Evolutionary conservation across 2,888 invertebrate genomes (phyloP), one percentile per base, ranked within the genome.

Genomic region (Temnothorax rugatulus): DNA sequence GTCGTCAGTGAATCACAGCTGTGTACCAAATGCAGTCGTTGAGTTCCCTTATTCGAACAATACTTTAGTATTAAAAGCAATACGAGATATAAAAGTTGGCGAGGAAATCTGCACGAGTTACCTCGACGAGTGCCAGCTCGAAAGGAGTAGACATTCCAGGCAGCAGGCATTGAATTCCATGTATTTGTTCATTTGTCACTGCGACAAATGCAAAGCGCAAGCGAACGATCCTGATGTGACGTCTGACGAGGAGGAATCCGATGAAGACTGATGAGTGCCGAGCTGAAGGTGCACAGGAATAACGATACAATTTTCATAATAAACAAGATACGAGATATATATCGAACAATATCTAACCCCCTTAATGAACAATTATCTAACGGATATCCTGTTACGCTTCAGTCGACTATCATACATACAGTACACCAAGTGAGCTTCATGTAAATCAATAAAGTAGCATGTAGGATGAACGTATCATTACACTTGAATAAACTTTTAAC

Each of bases 61-160:
- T 87, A 96, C 96, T 81, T 95, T 98, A 83, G 97, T 97, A 15
- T 93, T 98, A 81, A 96, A 97, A 88, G 98, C 99, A 0, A 92
- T 96, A 9, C 95, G 95, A 79, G 96, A 97, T 77, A 98, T 99
- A 82, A 94, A 96, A 89, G 96, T 96, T 0, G 98, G 97, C 0
- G 98, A 99, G 85, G 99, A 99, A 95, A 98, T 99, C 86, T 97
- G 96, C 88, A 98, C 98, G 91, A 98, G 98, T 87, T 99, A 99
- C 94, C 95, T 99, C 88, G 98, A 98, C 91, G 98, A 98, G 87
- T 99, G 99, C 93, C 96, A 96, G 71, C 94, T 98, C 86, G 96
- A 96, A 85, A 95, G 98, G 85, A 98, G 98, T 54, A 96, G 99
- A 89, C 98, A 99, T 95, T 97, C 98, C 0, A 96, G 99, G 87